These are phyloP conservation scores for Psephotus haematonotus DNA, from an alignment of 2,113 vertebrate genomes.

Conservation along the genomic window DNA sequence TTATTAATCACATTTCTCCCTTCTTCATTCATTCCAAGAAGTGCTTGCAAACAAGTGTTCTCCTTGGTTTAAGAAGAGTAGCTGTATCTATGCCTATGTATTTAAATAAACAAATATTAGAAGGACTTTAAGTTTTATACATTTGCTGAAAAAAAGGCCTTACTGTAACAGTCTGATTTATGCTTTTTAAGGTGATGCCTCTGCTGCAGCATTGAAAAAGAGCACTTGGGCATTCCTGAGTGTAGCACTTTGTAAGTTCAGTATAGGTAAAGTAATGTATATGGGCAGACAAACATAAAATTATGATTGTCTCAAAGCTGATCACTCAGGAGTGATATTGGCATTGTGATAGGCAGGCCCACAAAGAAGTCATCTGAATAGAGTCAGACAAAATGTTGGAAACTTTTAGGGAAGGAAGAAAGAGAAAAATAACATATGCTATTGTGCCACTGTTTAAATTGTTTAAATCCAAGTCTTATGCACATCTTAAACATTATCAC, in stretches of 20 bases:
- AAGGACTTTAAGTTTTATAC: neutral
- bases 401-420: neutral
- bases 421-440: neutral
- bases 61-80: neutral
- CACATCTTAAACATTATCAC: neutral
- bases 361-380: neutral
- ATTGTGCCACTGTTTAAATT: neutral
- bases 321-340: neutral
- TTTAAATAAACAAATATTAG: neutral
- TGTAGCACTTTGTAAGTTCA: neutral
- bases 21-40: conserved; percentile 1
- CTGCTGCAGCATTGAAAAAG: neutral
- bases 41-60: neutral
- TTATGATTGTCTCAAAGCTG: neutral
- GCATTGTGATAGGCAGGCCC: neutral
- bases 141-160: neutral
- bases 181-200: neutral
- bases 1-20: conserved; percentile 49
- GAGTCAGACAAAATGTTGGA: neutral
- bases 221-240: neutral
- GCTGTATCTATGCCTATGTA: neutral
- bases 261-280: neutral
- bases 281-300: neutral
- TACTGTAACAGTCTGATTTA: neutral
- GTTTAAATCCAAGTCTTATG: neutral